Evolutionary conservation across 1,140 invertebrate genomes (phyloP).

Genomic region (Marisa cornuarietis): DNA sequence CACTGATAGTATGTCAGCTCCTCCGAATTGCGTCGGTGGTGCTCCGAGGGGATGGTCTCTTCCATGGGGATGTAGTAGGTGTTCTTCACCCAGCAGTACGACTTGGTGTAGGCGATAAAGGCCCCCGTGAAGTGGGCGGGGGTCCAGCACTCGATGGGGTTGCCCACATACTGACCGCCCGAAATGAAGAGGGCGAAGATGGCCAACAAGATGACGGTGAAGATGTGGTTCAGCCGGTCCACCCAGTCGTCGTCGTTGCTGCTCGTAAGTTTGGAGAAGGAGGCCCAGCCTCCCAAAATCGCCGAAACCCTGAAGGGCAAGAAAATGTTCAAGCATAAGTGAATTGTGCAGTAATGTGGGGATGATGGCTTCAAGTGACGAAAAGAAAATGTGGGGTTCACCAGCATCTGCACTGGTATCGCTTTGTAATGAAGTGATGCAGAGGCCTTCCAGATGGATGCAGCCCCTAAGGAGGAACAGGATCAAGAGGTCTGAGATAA

Average conservation of each 20-base stretch:
- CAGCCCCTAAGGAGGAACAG: no score
- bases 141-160: constrained; percentile 66
- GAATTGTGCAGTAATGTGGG: no score
- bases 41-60: constrained; percentile 52
- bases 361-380: no score
- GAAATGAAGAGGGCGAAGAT: constrained; percentile 58
- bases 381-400: no score
- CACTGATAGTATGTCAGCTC: constrained; percentile 64
- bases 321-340: neutral
- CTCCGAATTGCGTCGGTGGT: constrained; percentile 43
- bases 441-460: no score
- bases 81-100: constrained; percentile 67
- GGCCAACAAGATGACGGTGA: constrained; percentile 55
- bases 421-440: no score
- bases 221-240: constrained; percentile 56
- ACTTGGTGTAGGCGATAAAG: constrained; percentile 65
- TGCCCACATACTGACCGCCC: constrained; percentile 82
- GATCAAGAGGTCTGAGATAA: no score
- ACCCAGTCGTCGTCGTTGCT: constrained; percentile 64
- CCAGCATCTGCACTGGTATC: no score
- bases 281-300: constrained; percentile 55
- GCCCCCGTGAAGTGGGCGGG: constrained; percentile 66
- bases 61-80: constrained; percentile 68
- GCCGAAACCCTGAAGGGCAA: constrained; percentile 47
- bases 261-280: constrained; percentile 55